Conservation (phyloP, 92 coral and sea anemone genomes). For the Parazoanthus atlanticus region DNA sequence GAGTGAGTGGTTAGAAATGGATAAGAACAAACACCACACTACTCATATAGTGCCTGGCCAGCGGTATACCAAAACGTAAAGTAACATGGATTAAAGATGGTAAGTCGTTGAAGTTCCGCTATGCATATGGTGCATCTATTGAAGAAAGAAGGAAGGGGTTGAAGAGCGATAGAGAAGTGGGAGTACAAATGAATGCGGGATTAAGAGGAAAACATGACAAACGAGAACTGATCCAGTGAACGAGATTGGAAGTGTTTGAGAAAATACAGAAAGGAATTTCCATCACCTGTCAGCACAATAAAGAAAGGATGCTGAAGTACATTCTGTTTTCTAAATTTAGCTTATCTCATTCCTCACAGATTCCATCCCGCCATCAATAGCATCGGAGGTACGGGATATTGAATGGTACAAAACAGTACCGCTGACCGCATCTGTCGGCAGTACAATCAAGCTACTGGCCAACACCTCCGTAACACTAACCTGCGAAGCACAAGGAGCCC, state of each 20-base stretch:
- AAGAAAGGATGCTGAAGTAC: not conserved
- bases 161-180: too few relatives aligned
- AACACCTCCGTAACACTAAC: constrained; percentile 65
- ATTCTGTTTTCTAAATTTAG: not conserved
- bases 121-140: too few relatives aligned
- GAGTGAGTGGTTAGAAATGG: not conserved
- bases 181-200: too few relatives aligned
- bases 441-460: constrained; percentile 59
- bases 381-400: constrained; percentile 40
- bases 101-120: too few relatives aligned
- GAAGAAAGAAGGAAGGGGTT: too few relatives aligned
- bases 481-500: constrained; percentile 73
- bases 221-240: too few relatives aligned
- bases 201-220: too few relatives aligned
- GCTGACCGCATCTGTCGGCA: constrained; percentile 62
- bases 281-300: not conserved
- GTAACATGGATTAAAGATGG: too few relatives aligned
- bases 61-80: too few relatives aligned
- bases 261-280: too few relatives aligned
- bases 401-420: constrained; percentile 50
- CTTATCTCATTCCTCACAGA: constrained; percentile 27
- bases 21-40: too few relatives aligned
- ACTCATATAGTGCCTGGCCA: not conserved
- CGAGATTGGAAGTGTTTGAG: not conserved
- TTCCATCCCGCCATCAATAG: constrained; percentile 61